phyloP scores from a whole-genome alignment of 1,140 invertebrate genomes.

The Platyura marginata region DNA sequence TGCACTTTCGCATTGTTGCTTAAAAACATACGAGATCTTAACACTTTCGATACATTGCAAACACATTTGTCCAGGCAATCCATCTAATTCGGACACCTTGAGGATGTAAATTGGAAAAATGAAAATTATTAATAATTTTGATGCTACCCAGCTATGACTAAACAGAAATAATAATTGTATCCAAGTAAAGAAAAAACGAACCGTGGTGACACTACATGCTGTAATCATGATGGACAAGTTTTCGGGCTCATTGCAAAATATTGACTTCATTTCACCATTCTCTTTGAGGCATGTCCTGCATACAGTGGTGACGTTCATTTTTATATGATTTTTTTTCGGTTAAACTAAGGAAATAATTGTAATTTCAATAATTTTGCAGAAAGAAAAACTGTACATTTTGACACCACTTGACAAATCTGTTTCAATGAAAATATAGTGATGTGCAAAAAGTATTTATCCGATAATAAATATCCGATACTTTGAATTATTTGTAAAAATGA shows the following conservation, averaged over 20 bases:
- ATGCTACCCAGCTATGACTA: too few species aligned
- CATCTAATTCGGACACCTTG: not conserved
- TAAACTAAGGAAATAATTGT: too few species aligned
- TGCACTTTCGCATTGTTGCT: not conserved
- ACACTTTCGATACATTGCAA: not conserved
- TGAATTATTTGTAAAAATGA: too few species aligned
- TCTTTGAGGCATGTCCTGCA: not conserved
- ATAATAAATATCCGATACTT: too few species aligned
- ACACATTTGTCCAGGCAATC: conserved; percentile 2
- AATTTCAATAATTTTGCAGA: too few species aligned
- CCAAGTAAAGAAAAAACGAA: too few species aligned
- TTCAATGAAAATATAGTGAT: too few species aligned
- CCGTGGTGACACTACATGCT: not conserved
- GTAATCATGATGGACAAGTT: not conserved
- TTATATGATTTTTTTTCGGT: too few species aligned
- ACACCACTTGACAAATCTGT: too few species aligned
- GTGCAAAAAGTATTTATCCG: too few species aligned
- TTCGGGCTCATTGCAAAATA: not conserved
- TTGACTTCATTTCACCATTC: not conserved
- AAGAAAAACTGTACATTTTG: too few species aligned
- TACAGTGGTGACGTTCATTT: not conserved
- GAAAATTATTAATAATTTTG: too few species aligned
- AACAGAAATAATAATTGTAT: not conserved
- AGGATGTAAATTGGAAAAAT: not conserved
- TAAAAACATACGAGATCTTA: conserved; percentile 1